These are phyloP conservation scores for Mormyrus hasselquistii DNA, from an alignment of 2,797 vertebrate genomes.

Conservation along the genomic window DNA sequence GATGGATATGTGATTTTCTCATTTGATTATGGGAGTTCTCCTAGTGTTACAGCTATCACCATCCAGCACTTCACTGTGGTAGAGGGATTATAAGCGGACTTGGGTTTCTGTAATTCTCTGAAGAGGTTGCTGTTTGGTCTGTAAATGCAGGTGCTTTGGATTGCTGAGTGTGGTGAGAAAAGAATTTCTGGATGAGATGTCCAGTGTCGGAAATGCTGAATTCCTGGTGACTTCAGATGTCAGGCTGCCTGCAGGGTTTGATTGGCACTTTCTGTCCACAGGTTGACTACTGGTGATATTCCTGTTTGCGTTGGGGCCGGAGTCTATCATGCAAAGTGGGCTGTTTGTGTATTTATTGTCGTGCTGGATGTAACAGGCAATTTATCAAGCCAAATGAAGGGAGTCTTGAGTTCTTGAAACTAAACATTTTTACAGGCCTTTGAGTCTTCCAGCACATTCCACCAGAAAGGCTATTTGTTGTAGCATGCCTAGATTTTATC, in stretches of 20 bases:
- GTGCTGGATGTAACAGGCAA: neutral
- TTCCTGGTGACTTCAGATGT: neutral
- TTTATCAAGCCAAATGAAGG: neutral
- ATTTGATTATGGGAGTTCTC: neutral
- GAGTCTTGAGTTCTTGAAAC: neutral
- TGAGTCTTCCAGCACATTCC: neutral
- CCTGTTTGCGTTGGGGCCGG: no score
- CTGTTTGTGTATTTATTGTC: no score
- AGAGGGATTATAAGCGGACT: neutral
- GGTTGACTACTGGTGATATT: no score
- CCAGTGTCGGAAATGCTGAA: neutral
- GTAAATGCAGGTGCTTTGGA: neutral
- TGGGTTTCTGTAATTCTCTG: neutral
- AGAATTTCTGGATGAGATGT: neutral
- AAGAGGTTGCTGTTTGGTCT: neutral
- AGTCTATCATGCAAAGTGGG: no score
- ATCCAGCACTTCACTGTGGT: neutral
- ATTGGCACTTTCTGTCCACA: no score
- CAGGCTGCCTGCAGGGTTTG: neutral
- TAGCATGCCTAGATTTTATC: neutral
- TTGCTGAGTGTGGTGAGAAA: neutral
- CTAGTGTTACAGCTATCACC: neutral
- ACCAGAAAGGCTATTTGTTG: neutral
- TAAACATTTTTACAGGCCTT: neutral
- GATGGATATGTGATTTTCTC: neutral